Conservation (phyloP, 2,888 invertebrate species). For the Platynereis dumerilii region DNA sequence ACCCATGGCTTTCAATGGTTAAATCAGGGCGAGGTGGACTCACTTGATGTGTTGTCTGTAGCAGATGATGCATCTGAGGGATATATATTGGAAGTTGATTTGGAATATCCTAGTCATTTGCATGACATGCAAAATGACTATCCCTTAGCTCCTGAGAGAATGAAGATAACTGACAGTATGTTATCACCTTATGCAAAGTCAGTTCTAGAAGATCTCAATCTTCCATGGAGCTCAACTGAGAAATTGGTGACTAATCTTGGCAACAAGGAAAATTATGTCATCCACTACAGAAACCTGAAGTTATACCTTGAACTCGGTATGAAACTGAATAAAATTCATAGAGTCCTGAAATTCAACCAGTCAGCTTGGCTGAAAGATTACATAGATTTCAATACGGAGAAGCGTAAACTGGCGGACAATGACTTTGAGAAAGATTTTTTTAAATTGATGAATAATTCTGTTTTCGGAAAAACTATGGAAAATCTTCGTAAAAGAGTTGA, state of each 20-base stretch:
- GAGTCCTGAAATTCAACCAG: no score
- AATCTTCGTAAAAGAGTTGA: slow-evolving; percentile 59
- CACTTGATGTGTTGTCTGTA: not conserved
- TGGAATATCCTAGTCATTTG: slow-evolving; percentile 59
- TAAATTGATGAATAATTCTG: slow-evolving; percentile 45
- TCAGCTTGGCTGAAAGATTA: slow-evolving; percentile 35
- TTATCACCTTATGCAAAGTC: not conserved
- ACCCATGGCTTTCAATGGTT: not conserved
- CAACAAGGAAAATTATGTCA: not conserved
- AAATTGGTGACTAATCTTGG: not conserved
- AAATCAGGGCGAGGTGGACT: not conserved
- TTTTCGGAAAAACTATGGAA: slow-evolving; percentile 63
- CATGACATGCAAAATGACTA: slow-evolving; percentile 50
- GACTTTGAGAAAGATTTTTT: slow-evolving; percentile 58
- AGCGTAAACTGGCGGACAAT: slow-evolving; percentile 44
- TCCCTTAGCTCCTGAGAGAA: slow-evolving; percentile 44
- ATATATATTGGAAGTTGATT: slow-evolving; percentile 63
- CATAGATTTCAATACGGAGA: slow-evolving; percentile 46
- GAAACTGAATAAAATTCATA: slow-evolving; percentile 27
- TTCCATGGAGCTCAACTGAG: not conserved
- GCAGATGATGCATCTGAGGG: slow-evolving; percentile 37
- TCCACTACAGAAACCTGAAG: slow-evolving; percentile 5
- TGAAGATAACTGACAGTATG: not conserved
- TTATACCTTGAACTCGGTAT: not conserved
- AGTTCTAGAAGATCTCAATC: no score